Base-by-base conservation (phyloP, 2,888 invertebrate species). In the Ecliptopera silaceata region DNA sequence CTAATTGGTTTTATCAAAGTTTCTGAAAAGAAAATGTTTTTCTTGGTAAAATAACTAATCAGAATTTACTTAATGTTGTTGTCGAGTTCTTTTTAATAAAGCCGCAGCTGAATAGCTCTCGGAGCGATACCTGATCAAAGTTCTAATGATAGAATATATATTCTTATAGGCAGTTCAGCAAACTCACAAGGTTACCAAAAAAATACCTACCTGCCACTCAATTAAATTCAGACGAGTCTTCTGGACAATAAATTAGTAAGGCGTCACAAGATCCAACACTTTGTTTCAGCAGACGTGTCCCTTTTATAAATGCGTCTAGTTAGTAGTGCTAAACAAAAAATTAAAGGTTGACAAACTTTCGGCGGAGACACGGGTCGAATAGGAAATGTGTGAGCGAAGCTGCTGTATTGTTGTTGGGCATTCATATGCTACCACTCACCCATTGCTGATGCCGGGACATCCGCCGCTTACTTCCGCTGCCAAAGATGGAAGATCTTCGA, bases 321-420 rank as follows among this genome's bases (percentile, higher is more conserved):
- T 61, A 55, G 49, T 47, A 43, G 58, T 54, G 77, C 77, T 77
- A 75, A 70, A 86, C 79, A 86, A 88, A 87, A 88, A 88, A 86
- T 74, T 78, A 79, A 81, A 88, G 86, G 90, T 89, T 90, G 88
- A 87, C 88, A 89, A 91, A 89, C 90, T 91, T 90, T 88, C 80
- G 84, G 87, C 73, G 77, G 79, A 72, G 80, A 86, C 89, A 89
- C 79, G 84, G 83, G 70, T 67, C 82, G 89, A 84, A 89, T 89
- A 89, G 88, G 84, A 85, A 89, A 84, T 87, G 85, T 84, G 83
- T 80, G 86, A 84, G 79, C 83, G 80, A 80, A 77, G 77, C 75
- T 77, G 77, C 75, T 77, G 80, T 77, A 85, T 85, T 84, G 85
- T 86, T 85, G 84, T 87, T 81, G 85, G 77, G 82, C 83, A 91